Evolutionary conservation across 2,113 vertebrate genomes (phyloP), one percentile per base, ranked within the genome.

Genomic region (Chionodraco myersi): DNA sequence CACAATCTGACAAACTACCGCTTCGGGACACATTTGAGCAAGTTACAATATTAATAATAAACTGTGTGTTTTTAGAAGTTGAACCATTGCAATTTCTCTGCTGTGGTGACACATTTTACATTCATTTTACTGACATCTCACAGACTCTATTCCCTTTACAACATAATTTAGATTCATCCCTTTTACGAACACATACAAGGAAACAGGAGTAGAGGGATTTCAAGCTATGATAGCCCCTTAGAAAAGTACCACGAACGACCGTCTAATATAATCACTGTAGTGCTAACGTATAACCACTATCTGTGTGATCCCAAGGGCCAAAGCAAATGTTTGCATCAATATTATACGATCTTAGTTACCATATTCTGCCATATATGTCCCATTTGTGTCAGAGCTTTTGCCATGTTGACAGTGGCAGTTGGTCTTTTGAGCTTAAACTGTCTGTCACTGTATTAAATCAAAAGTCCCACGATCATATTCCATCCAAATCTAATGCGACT

Each of bases 401-500:
- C 57, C 23, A 49, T 8, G 47, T 47, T 74, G 30, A 73, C n/a
- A 23, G 64, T n/a, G 34, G 52, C 15, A 15, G 58, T 15, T 34
- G 64, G n/a, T 56, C 18, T 57, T 64, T 15, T 9, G 15, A 63
- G 60, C 18, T 77, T 13, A n/a, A 66, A 80, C 63, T 44, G 54
- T 16, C 67, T 67, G 30, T 59, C 15, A 3, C 13, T 77, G 47
- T 71, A 15, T 79, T 14, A 48, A 80, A 23, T 78, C 67, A 6
- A 66, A 79, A 56, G n/a, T 60, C 66, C 51, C 57, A 47, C 54
- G 18, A 44, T 73, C 53, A 68, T 51, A 73, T 53, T 80, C 52
- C 81, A 56, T 72, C 83, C 66, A 66, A 80, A 81, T 75, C 72
- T 78, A 48, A 59, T 53, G 77, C 49, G 79, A 77, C 75, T 79